Percentiles rank a stretch among this genome's conserved stretches.
phyloP scores from a whole-genome alignment of 30 jellyfish, hydroid and myxozoan genomes.

The Aurelia sp. region DNA sequence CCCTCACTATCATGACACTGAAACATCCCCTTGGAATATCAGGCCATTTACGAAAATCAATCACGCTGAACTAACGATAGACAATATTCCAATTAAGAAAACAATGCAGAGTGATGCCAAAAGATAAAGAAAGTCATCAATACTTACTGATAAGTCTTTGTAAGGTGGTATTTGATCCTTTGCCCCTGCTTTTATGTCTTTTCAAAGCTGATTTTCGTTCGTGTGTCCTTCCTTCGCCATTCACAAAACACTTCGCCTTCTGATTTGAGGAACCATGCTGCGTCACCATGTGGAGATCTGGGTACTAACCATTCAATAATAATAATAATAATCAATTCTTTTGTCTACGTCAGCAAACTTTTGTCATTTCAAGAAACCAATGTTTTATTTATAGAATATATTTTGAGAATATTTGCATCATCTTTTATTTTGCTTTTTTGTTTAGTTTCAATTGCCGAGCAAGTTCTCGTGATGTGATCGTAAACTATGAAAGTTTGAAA shows the following conservation, averaged over 20 bases:
- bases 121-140: constrained; percentile 36
- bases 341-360: too few relatives aligned
- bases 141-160: constrained; percentile 45
- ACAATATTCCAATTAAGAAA: constrained; percentile 57
- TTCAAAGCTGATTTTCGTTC: background rate
- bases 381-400: too few relatives aligned
- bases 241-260: constrained; percentile 53
- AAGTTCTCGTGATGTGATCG: too few relatives aligned
- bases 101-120: constrained; percentile 38
- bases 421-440: too few relatives aligned
- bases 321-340: too few relatives aligned
- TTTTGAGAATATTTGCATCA: too few relatives aligned
- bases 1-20: too few relatives aligned
- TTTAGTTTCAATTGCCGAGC: too few relatives aligned
- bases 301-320: constrained; percentile 12
- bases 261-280: constrained; percentile 44
- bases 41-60: constrained; percentile 64
- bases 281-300: constrained; percentile 64
- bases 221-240: constrained; percentile 15
- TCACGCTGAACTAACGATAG: constrained; percentile 77
- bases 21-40: background rate
- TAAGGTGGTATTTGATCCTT: constrained; percentile 5
- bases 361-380: too few relatives aligned
- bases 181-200: constrained; percentile 36
- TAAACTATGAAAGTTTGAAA: too few relatives aligned